Conservation (phyloP, 2,113 vertebrate species). For the Odontesthes bonariensis region DNA sequence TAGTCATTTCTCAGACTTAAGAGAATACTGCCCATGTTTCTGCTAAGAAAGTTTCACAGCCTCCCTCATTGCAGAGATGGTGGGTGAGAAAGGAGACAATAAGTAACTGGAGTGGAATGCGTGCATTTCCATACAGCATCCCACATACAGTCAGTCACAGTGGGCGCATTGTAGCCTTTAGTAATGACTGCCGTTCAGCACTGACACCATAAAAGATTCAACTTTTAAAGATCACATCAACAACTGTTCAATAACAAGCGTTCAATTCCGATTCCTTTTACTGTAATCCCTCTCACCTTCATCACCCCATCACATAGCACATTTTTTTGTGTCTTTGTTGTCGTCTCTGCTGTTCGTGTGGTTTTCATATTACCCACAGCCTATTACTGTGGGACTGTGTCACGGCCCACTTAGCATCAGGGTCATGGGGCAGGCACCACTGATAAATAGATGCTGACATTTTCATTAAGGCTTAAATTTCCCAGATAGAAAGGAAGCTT, state of each 20-base stretch:
- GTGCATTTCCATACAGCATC: constrained; percentile 69
- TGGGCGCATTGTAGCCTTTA: constrained; percentile 63
- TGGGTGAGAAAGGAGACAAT: constrained; percentile 65
- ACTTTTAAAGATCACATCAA: no score
- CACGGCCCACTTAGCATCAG: constrained; percentile 37
- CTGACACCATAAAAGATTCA: no score
- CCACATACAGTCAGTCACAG: constrained; percentile 67
- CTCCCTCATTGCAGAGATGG: constrained; percentile 30
- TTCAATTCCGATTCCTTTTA: no score
- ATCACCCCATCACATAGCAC: constrained; percentile 9
- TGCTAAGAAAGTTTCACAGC: constrained; percentile 18
- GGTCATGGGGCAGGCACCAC: constrained; percentile 9
- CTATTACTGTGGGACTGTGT: constrained; percentile 28
- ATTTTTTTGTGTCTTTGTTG: not conserved
- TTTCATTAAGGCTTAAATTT: no score
- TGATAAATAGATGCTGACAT: not conserved
- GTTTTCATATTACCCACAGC: constrained; percentile 21
- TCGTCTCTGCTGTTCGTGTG: not conserved
- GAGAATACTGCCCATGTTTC: no score
- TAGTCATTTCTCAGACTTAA: no score
- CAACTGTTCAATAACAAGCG: no score
- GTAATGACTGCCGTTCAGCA: not conserved
- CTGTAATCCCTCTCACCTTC: no score
- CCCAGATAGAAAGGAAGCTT: no score
- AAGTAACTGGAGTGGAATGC: constrained; percentile 61